Percentiles rank a stretch among this genome's conserved stretches.
Conservation (phyloP, 2,888 invertebrate genomes). For the Hemicrepidius hirtus region DNA sequence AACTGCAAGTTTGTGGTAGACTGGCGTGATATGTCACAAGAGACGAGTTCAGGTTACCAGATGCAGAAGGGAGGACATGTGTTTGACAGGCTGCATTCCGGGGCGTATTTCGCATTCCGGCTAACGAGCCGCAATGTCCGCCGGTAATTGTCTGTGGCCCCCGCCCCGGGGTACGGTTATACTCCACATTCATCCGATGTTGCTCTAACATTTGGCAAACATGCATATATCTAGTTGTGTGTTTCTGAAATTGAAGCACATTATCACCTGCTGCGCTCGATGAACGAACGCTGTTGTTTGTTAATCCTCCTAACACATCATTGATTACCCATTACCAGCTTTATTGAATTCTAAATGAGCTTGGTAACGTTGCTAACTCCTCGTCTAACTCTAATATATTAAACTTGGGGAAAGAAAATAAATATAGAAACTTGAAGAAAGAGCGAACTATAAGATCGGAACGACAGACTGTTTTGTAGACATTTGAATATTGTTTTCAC, state of each 20-base stretch:
- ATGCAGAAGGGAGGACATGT: conserved; percentile 60
- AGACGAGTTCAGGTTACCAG: conserved; percentile 46
- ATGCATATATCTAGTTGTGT: not conserved
- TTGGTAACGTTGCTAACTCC: not conserved
- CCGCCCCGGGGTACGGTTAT: conserved; percentile 50
- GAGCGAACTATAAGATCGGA: no score
- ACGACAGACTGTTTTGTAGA: no score
- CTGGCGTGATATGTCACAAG: conserved; percentile 39
- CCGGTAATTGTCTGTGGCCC: conserved; percentile 63
- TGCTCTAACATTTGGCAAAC: conserved; percentile 15
- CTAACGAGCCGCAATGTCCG: conserved; percentile 65
- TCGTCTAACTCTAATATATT: no score
- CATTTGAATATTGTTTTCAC: no score
- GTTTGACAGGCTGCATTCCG: conserved; percentile 63
- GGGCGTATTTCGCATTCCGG: conserved; percentile 63
- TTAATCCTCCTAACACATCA: conserved; percentile 22
- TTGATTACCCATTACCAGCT: conserved; percentile 18
- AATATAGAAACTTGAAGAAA: no score
- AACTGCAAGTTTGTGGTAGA: conserved; percentile 37
- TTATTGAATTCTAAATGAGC: conserved; percentile 23
- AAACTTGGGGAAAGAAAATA: no score
- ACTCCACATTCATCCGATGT: conserved; percentile 19
- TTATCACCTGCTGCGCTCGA: conserved; percentile 28
- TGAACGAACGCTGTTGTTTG: conserved; percentile 23
- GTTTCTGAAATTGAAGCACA: conserved; percentile 16